A percentile compares a stretch with the other conserved stretches of the same genome.
Conservation (phyloP, 2,113 vertebrate species). For the Boulengeromyrus knoepffleri region DNA sequence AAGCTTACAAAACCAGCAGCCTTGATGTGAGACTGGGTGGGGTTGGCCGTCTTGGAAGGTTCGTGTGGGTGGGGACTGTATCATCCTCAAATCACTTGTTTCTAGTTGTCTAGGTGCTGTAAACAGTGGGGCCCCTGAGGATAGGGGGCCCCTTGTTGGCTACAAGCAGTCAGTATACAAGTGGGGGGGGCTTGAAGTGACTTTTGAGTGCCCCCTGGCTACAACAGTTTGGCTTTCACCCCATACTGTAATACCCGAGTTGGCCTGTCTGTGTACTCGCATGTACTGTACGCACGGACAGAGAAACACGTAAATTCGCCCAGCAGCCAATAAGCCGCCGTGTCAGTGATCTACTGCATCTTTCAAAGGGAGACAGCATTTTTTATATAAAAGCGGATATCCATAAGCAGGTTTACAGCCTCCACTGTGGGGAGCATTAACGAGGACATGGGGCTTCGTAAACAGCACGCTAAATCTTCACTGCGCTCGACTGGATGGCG, state of each 20-base stretch:
- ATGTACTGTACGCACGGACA: not conserved
- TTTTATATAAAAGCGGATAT: slow-evolving; percentile 19
- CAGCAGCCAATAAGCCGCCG: not conserved
- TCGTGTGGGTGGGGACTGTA: not conserved
- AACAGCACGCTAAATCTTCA: slow-evolving; percentile 42
- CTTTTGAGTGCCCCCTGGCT: not conserved
- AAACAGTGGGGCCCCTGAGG: not conserved
- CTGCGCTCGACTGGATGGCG: slow-evolving; percentile 23
- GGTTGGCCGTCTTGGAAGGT: not conserved
- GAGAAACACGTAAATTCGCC: not conserved
- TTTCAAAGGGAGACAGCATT: slow-evolving; percentile 19
- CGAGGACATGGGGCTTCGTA: slow-evolving; percentile 13
- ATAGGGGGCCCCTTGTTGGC: not conserved
- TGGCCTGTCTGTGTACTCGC: not conserved
- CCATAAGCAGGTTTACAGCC: slow-evolving; percentile 24
- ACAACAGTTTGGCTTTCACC: not conserved
- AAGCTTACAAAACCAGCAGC: not conserved
- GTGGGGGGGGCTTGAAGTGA: not conserved
- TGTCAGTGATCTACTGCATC: slow-evolving; percentile 25
- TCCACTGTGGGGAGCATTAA: slow-evolving; percentile 15
- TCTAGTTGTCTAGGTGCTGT: not conserved
- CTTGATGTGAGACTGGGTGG: not conserved
- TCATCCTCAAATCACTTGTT: not conserved
- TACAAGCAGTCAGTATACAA: not conserved
- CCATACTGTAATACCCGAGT: not conserved